A percentile compares a stretch with the other conserved stretches of the same genome.
These are phyloP conservation scores for Haemorhous mexicanus DNA, from an alignment of 2,113 vertebrate species.

Conservation along the genomic window DNA sequence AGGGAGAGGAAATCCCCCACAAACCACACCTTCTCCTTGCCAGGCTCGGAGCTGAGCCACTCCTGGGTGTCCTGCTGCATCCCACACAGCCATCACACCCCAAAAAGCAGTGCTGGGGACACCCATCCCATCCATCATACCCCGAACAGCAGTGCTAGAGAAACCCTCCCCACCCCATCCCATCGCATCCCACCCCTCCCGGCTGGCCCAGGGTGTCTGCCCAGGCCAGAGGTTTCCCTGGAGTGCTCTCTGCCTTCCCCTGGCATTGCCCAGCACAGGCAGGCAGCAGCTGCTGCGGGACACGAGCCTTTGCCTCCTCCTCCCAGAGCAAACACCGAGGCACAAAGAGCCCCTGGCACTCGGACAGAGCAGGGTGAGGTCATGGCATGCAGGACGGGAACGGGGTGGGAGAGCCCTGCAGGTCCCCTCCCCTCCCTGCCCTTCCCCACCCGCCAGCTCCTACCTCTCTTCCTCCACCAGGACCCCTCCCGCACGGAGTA, in stretches of 20 bases:
- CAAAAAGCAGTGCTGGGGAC: neutral
- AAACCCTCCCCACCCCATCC: neutral
- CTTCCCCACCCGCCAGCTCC: neutral
- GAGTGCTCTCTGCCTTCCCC: neutral
- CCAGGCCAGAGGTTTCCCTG: neutral
- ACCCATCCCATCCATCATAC: neutral
- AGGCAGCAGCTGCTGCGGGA: neutral
- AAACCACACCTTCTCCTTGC: neutral
- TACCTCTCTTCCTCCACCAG: conserved; percentile 96
- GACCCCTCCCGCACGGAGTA: conserved; percentile 94
- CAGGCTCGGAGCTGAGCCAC: neutral
- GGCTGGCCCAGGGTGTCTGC: neutral
- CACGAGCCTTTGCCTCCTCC: neutral
- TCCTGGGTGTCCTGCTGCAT: neutral
- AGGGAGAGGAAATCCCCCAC: neutral
- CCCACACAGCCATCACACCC: neutral
- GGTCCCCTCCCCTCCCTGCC: neutral
- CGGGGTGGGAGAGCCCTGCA: neutral
- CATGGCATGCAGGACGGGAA: neutral
- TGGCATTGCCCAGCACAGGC: neutral
- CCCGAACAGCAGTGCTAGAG: neutral
- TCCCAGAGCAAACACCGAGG: neutral
- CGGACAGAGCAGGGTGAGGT: neutral
- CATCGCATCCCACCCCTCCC: neutral
- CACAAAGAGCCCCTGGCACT: neutral